Evolutionary conservation across 2,888 invertebrate species (phyloP), one percentile per base, ranked within the genome.

Genomic region (Reticulitermes lucifugus): DNA sequence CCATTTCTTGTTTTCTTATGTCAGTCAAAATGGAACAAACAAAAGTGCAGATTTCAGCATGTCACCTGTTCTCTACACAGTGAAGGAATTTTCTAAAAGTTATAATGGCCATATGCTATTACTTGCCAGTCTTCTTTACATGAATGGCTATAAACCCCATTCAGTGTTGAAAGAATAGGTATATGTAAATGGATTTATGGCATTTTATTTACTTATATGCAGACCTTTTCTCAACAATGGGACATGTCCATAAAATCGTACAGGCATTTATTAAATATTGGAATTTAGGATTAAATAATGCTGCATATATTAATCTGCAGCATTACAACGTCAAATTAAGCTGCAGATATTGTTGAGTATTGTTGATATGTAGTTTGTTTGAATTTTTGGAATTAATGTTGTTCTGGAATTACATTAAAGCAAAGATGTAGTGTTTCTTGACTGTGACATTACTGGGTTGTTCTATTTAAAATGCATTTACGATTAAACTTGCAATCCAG

Each of bases 261-360:
- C n/a, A 21, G 59, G 81, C 81, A 81, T 59, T 60, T 81, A 81
- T 81, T 81, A 21, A 77, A 7, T 73, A 73, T 41, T 73, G 1
- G 41, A 73, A 35, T 29, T 46, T 43, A n/a, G 46, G 51, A 35
- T 77, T 77, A 77, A 77, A 1, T 51, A 77, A 14, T 77, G 51
- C 46, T 77, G 25, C 25, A 25, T 25, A 25, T 25, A 25, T 25
- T 25, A 25, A 25, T 25, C 25, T 25, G 25, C 25, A 25, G 25
- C 25, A 25, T 25, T 25, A 25, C 25, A 25, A 25, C 25, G 0
- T 25, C 25, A 25, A 25, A 25, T 25, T 25, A 25, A 25, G 25
- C 25, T 25, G 25, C 25, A 25, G 25, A 25, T 25, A n/a, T n/a
- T 21, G 9, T 77, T 77, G 18, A 21, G 35, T 35, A 3, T 4